Base-by-base conservation (phyloP, 92 coral and sea anemone species). In the Meandrina meandrites region DNA sequence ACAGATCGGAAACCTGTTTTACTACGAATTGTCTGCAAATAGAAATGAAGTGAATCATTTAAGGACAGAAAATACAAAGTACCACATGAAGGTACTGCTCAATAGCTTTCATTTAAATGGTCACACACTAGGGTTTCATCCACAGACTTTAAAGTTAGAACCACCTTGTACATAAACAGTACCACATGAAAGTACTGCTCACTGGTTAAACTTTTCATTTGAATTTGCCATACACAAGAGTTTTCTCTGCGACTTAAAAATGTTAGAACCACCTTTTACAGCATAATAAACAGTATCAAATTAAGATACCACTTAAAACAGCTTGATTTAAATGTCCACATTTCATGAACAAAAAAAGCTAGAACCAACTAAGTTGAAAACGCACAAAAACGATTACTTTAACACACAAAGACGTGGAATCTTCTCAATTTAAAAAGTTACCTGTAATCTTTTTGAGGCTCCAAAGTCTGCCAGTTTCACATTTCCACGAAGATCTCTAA, bases 371-470 rank as follows among this genome's bases (percentile, higher is more conserved):
- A n/a, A n/a, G n/a, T n/a, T n/a, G n/a, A n/a, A n/a, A n/a, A n/a
- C n/a, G n/a, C n/a, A n/a, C n/a, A n/a, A n/a, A n/a, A n/a, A n/a
- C n/a, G n/a, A n/a, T n/a, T n/a, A n/a, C n/a, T n/a, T n/a, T n/a
- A n/a, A n/a, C n/a, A n/a, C n/a, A n/a, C n/a, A n/a, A n/a, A n/a
- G n/a, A n/a, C n/a, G n/a, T n/a, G n/a, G n/a, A n/a, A n/a, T n/a
- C n/a, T n/a, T n/a, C n/a, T n/a, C n/a, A n/a, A n/a, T n/a, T n/a
- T n/a, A n/a, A n/a, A n/a, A n/a, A 21, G 10, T 58, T 88, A 95
- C 99, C 97, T 95, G 99, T 53, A 97, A 91, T 83, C 99, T 89
- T 86, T 97, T 97, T 30, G 99, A 97, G n/a, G 98, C 98, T 21
- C 99, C 99, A 84, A 97, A 97, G 81, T 97, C 99, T 57, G 99